A percentile compares a stretch with the other conserved stretches of the same genome.
These are phyloP conservation scores for Neodon shergylaensis DNA, from an alignment of 2,113 vertebrate species.

Conservation along the genomic window DNA sequence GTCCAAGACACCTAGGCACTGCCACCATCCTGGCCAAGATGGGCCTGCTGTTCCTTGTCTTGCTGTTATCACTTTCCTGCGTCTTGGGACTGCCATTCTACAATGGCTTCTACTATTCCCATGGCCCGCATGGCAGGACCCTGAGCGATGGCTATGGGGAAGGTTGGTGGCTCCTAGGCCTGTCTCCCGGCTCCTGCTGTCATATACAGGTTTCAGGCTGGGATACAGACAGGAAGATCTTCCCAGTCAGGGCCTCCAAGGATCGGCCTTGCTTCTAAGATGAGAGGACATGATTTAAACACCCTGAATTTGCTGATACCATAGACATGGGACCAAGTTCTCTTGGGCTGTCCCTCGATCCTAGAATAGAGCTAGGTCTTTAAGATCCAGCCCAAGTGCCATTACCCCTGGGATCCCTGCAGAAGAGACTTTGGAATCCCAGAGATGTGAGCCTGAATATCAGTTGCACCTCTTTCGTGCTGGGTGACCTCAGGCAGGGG, in stretches of 20 bases:
- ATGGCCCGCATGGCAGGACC: conserved; percentile 79
- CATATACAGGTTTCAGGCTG: background rate
- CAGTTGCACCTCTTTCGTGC: background rate
- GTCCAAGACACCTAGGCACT: background rate
- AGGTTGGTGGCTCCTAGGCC: background rate
- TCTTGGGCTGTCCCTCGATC: background rate
- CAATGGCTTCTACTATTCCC: conserved; percentile 94
- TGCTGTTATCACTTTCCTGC: conserved; percentile 72
- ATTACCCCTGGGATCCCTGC: background rate
- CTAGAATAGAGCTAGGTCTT: background rate
- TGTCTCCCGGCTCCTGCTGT: background rate
- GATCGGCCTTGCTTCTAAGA: background rate
- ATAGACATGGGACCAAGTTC: background rate
- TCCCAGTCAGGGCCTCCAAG: background rate
- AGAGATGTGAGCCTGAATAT: background rate
- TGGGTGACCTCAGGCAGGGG: background rate
- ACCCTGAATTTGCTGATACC: background rate
- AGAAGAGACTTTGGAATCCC: background rate
- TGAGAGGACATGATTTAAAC: background rate
- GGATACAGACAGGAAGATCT: background rate
- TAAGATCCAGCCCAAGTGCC: background rate
- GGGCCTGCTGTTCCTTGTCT: conserved; percentile 80
- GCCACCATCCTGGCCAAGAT: background rate
- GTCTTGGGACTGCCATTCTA: conserved; percentile 83
- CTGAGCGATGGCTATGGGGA: conserved; percentile 78